Percentiles rank a stretch among this genome's conserved stretches.
phyloP scores from a whole-genome alignment of 53 echinoderm and acorn worm genomes.

The Temnopleurus reevesii region DNA sequence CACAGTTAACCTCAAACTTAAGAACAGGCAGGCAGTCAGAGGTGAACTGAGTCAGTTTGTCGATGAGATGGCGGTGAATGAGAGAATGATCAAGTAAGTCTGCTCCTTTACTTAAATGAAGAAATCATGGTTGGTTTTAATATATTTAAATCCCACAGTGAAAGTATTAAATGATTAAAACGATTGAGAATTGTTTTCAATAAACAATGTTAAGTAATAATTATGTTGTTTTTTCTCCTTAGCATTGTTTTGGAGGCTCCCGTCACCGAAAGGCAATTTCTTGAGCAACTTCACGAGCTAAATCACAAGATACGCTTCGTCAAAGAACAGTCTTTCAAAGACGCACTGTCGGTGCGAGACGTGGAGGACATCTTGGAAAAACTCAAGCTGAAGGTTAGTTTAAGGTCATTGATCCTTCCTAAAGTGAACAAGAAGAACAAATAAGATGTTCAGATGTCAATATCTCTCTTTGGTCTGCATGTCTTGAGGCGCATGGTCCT shows the following conservation, averaged over 20 bases:
- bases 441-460: no score
- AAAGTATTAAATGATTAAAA: no score
- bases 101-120: no score
- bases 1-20: constrained; percentile 91
- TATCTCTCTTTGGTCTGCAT: no score
- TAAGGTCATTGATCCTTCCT: background rate
- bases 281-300: constrained; percentile 95
- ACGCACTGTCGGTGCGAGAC: constrained; percentile 89
- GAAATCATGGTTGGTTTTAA: no score
- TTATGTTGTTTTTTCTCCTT: background rate
- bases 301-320: constrained; percentile 97
- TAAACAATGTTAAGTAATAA: no score
- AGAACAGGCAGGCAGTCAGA: constrained; percentile 90
- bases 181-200: no score
- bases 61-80: constrained; percentile 93
- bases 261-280: constrained; percentile 93
- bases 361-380: constrained; percentile 81
- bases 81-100: constrained; percentile 86
- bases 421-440: no score
- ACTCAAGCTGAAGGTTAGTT: constrained; percentile 65
- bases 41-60: constrained; percentile 97
- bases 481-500: no score
- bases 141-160: no score
- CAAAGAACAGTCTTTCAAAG: constrained; percentile 96
- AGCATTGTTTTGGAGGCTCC: constrained; percentile 89